Evolutionary conservation across 2,797 vertebrate genomes (phyloP).

Genomic region (Melanotaenia boesemani): DNA sequence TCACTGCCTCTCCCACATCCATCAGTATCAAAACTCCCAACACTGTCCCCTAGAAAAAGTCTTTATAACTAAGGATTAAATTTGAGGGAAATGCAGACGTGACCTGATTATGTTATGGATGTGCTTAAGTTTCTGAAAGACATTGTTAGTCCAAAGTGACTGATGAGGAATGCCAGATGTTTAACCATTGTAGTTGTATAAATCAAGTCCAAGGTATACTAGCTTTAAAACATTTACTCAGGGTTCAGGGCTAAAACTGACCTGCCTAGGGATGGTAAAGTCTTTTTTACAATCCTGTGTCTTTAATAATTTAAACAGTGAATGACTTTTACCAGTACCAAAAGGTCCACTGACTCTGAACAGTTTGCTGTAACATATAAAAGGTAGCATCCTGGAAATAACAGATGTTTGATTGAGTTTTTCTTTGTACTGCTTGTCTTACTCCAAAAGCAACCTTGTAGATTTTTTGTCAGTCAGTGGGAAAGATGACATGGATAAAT

Average conservation of each 20-base stretch:
- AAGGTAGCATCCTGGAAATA: neutral
- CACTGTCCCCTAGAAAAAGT: conserved; percentile 1
- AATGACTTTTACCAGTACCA: too few species aligned
- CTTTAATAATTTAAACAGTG: neutral
- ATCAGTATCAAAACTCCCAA: conserved; percentile 35
- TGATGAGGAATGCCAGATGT: neutral
- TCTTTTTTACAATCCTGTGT: neutral
- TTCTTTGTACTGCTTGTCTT: neutral
- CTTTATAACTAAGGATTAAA: neutral
- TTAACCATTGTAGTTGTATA: neutral
- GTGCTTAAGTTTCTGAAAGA: neutral
- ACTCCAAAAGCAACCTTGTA: neutral
- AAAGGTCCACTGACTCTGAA: too few species aligned
- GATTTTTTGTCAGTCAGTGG: neutral
- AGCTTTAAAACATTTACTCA: neutral
- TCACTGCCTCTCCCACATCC: conserved; percentile 1
- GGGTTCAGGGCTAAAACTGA: neutral
- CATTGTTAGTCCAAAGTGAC: neutral
- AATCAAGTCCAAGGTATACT: neutral
- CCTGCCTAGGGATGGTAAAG: neutral
- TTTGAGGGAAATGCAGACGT: neutral
- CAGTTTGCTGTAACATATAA: too few species aligned
- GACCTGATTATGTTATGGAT: neutral
- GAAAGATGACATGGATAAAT: neutral
- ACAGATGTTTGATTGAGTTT: neutral